Evolutionary conservation across 2,113 vertebrate genomes (phyloP), one percentile per base, ranked within the genome.

Genomic region (Planiliza haematocheilus): DNA sequence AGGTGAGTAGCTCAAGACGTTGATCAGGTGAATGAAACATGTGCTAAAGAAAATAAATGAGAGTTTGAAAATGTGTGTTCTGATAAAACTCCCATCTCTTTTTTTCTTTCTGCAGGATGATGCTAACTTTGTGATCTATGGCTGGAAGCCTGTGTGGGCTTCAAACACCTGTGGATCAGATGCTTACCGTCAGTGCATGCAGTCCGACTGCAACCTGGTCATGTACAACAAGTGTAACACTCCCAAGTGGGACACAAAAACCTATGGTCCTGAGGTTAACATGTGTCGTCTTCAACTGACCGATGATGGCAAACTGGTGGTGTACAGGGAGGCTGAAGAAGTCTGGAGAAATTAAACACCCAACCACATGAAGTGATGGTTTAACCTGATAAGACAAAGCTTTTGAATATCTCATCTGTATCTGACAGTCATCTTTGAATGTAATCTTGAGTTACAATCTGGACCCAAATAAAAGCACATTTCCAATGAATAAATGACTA

Each of bases 121-220:
- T 7, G 84, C 74, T 1, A 86, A 89, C 61, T 86, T 88, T 75
- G 77, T 86, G 11, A 12, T 89, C 46, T 88, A 78, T 3, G 77
- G 56, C 59, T 87, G 86, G 78, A 69, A 72, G 34, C 48, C 72
- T 9, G 2, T 50, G 11, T 88, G 86, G 80, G 0, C 58, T 6
- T 74, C 77, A 0, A 34, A 79, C 38, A 87, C 78, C 0, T 0
- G 0, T 0, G 62, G 45, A 10, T 3, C 74, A 8, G 79, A 76
- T 0, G 75, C 0, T 0, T 0, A 18, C 7, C 80, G 69, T 13
- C 46, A 89, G 65, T 57, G 61, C 67, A 82, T 88, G 86, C 86
- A 91, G 82, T 57, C 7, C 0, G 80, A 89, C 68, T 82, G 84
- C 57, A 89, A 91, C 82, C 71, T 91, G 43, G 84, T 87, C 48